Evolutionary conservation across 2,888 invertebrate species (phyloP), one percentile per base, ranked within the genome.

Genomic region (Notodonta dromedarius): DNA sequence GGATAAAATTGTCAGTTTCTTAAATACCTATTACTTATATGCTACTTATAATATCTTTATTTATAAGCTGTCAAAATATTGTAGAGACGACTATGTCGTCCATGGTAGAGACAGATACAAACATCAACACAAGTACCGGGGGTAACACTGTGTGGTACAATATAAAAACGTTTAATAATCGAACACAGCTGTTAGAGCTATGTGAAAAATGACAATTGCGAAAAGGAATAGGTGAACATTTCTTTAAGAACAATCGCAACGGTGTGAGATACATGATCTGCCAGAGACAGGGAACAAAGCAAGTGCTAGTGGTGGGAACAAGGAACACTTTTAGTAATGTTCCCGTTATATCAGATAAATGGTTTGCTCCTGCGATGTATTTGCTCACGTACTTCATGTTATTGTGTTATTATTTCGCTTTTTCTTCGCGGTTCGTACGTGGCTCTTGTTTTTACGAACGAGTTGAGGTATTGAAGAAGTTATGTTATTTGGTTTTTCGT

Each of bases 191-290:
- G n/a, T n/a, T n/a, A n/a, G 9, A 14, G 16, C 16, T 50, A 16
- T 16, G 6, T 50, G 50, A 50, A 1, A 58, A 48, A 60, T 46
- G 58, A 52, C 40, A 52, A 59, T 35, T 9, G 24, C 67, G 54
- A 68, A 70, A 80, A 73, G 82, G 79, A 84, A 84, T 76, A 56
- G 73, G 68, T 72, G 67, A 61, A 77, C 78, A 76, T 81, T 79
- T 79, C 74, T 80, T 82, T 79, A 81, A 80, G 85, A 86, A 84
- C 80, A 83, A 82, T 80, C 70, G 71, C 71, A 74, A 69, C 61
- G 61, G 69, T 61, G 75, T 65, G 74, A 83, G 84, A 82, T 84
- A 81, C 69, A 56, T 72, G 73, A 69, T 70, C 82, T 76, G 87
- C 85, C 87, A 82, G 70, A 61, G 75, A 69, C 84, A 84, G 70